Evolutionary conservation across 2,888 invertebrate species (phyloP), one percentile per base, ranked within the genome.

Genomic region (Pollenia amentaria): DNA sequence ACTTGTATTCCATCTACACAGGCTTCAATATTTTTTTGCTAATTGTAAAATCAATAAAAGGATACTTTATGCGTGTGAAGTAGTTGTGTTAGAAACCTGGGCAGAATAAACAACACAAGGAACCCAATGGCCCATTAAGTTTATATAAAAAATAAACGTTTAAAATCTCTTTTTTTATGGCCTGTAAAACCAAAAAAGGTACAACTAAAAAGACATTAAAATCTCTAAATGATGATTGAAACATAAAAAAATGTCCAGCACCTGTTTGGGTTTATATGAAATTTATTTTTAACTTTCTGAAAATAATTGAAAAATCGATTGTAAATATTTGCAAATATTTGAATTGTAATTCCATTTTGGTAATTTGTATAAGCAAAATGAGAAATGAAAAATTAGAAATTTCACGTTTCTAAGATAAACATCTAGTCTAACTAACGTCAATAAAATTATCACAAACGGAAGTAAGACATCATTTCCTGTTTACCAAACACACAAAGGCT

Each of bases 1-100:
- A 38, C 12, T 48, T 48, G 12, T 21, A 44, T 44, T 69, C 42
- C 8, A 42, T 9, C 38, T 38, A 11, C 10, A 29, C 44, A 42
- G 55, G 12, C 60, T 73, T 62, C 53, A 67, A 65, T 73, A 42
- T 44, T 18, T 48, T 38, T 76, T 62, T 51, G 70, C 79, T 86
- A 86, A 86, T 86, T 86, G 86, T 64, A 86, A 83, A 82, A 86
- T 86, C 86, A 79, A 86, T 86, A 79, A 86, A 82, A 21, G 64
- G 64, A 79, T 70, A 70, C 44, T 85, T 82, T 55, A 64, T 10
- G 53, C 77, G 38, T 44, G 21, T 38, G n/a, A 12, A 65, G 29
- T 46, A 21, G 38, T 18, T 10, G n/a, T 67, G 14, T 60, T 62
- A 53, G 53, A 53, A 64, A 72, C 70, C 53, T 72, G 79, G 48